phyloP scores from a whole-genome alignment of 2,113 vertebrate genomes.

The Halichoeres trimaculatus region DNA sequence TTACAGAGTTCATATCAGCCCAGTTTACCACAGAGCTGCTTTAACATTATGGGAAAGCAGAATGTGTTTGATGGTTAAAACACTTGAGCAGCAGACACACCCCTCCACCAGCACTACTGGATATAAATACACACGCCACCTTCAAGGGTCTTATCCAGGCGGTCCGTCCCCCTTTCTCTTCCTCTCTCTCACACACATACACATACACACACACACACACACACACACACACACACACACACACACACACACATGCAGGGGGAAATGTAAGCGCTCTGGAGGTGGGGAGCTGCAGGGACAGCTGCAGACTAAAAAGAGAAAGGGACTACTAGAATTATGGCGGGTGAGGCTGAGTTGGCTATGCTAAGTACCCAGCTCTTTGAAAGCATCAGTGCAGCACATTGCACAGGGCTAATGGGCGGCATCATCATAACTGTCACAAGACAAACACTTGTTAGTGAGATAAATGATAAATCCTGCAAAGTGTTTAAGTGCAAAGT shows the following conservation, averaged over 20 bases:
- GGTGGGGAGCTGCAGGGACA: conserved; percentile 47
- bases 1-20: conserved; percentile 13
- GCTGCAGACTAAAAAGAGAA: conserved; percentile 68
- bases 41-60: conserved; percentile 23
- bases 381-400: conserved; percentile 29
- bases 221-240: conserved; percentile 10
- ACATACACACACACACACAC: conserved; percentile 3
- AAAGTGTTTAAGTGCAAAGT: conserved; percentile 27
- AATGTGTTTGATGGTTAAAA: conserved; percentile 51
- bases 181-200: neutral
- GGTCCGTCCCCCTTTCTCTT: conserved; percentile 7
- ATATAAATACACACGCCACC: conserved; percentile 61
- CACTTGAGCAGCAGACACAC: conserved; percentile 41
- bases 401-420: conserved; percentile 20
- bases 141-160: conserved; percentile 36
- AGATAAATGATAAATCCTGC: conserved; percentile 24
- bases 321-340: conserved; percentile 53
- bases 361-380: conserved; percentile 25
- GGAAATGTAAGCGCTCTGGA: conserved; percentile 43
- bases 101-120: conserved; percentile 30
- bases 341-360: conserved; percentile 45
- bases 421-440: conserved; percentile 29
- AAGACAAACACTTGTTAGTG: conserved; percentile 19
- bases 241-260: conserved; percentile 38
- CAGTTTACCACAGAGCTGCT: conserved; percentile 19